Evolutionary conservation across 23 tunicate genomes (phyloP), one percentile per base, ranked within the genome.

Genomic region (Trididemnum nubilum): DNA sequence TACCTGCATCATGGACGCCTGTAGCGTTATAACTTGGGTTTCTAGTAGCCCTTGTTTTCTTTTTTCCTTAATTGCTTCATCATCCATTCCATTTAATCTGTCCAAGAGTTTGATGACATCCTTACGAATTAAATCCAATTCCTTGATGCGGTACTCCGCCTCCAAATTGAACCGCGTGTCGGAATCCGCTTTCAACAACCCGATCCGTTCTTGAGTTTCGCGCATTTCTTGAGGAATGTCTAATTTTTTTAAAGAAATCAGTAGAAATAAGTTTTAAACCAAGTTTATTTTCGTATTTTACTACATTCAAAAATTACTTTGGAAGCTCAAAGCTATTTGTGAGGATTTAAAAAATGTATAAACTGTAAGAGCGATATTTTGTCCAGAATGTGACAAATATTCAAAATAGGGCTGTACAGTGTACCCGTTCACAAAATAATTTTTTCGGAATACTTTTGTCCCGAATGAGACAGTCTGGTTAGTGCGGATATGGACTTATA

Each of bases 161-260:
- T 91, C 97, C 12, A 91, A 49, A 9, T 51, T 67, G 25, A 50
- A 25, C 32, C 67, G 65, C 0, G 87, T 85, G 25, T 85, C 97
- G 23, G 69, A 70, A 35, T 91, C 97, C 24, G 69, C 78, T 69
- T 91, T 85, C 21, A 91, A 57, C 65, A 82, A 76, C 3, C 64
- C 51, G n/a, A 91, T 30, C 29, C 97, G 78, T 35, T 91, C 97
- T 35, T 91, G 87, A 29, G 90, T 85, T 69, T 91, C 97, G 32
- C 80, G 65, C 25, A 85, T n/a, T 66, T 85, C 87, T 81, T 91
- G 97, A 1, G 97, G 97, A 25, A 91, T 51, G 67, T 85, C 97
- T 91, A n/a, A n/a, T n/a, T n/a, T n/a, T n/a, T n/a, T n/a, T n/a
- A 51, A 5, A 67, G 33, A 29, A 29, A 18, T 49, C 18, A 9